Percentiles rank a stretch among this genome's conserved stretches.
Conservation (phyloP, 2,113 vertebrate species). For the Patagioenas fasciata region DNA sequence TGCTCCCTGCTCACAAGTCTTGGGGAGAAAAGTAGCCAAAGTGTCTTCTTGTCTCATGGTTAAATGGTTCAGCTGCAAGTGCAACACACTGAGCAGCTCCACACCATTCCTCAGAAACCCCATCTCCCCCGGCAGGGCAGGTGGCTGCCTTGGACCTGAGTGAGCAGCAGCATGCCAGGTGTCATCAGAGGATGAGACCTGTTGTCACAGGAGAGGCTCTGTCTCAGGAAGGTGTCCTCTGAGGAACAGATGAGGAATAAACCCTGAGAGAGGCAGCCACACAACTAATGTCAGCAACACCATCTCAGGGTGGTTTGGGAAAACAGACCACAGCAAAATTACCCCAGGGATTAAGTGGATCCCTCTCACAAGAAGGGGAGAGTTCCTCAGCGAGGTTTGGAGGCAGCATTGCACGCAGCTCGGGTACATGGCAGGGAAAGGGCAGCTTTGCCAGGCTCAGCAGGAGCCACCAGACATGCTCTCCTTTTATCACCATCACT, state of each 20-base stretch:
- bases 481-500: background rate
- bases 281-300: background rate
- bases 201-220: background rate
- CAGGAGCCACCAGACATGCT: background rate
- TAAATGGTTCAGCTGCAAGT: background rate
- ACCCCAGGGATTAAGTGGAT: background rate
- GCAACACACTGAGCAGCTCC: background rate
- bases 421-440: background rate
- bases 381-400: background rate
- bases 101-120: background rate
- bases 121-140: fast-evolving
- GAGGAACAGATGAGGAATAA: background rate
- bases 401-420: background rate
- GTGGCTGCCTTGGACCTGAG: background rate
- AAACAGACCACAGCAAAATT: background rate
- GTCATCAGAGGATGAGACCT: background rate
- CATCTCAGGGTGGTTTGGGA: background rate
- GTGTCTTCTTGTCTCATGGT: background rate
- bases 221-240: background rate
- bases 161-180: background rate
- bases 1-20: background rate
- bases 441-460: background rate
- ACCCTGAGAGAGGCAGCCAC: background rate
- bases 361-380: background rate
- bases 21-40: background rate